phyloP scores from a whole-genome alignment of 1,140 invertebrate genomes.

The silkworm (Bombyx mori) region ASM3026992v2 NC_085115.1:4963501-4964000 shows the following conservation, averaged over 20 bases:
- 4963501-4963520: slow-evolving; percentile 24
- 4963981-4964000: too few relatives aligned
- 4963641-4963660: slow-evolving; percentile 33
- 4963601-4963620: slow-evolving; percentile 35
- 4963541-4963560: slow-evolving; percentile 34
- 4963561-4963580: slow-evolving; percentile 47
- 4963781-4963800: slow-evolving; percentile 33
- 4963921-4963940: too few relatives aligned
- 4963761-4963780: slow-evolving; percentile 37
- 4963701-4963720: slow-evolving; percentile 10
- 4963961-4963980: too few relatives aligned
- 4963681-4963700: slow-evolving; percentile 14
- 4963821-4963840: slow-evolving; percentile 7
- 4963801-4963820: slow-evolving; percentile 14
- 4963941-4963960: too few relatives aligned
- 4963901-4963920: too few relatives aligned
- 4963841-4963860: slow-evolving; percentile 6
- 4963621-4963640: slow-evolving; percentile 26
- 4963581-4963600: slow-evolving; percentile 30
- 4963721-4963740: slow-evolving; percentile 25
- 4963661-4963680: slow-evolving; percentile 12
- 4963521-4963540: slow-evolving; percentile 19
- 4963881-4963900: too few relatives aligned
- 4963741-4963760: slow-evolving; percentile 42
- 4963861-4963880: background rate